phyloP scores from a whole-genome alignment of 2,888 invertebrate species.

The Plutella xylostella region DNA sequence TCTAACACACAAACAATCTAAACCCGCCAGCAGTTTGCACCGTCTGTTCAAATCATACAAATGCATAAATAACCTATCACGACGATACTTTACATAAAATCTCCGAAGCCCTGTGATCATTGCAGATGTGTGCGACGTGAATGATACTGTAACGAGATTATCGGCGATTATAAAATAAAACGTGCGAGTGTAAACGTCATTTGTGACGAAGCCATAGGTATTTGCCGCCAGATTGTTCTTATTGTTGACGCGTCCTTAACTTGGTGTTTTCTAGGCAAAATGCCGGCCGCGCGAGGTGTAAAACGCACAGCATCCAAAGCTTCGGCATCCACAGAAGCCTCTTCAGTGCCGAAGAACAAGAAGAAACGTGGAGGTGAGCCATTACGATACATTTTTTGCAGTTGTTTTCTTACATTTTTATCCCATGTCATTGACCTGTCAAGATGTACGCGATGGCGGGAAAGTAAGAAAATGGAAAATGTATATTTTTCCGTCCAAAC shows the following conservation, averaged over 20 bases:
- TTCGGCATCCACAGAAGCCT: slow-evolving; percentile 26
- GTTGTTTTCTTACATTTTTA: slow-evolving; percentile 63
- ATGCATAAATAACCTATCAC: too few species aligned
- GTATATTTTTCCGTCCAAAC: too few species aligned
- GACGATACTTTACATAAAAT: too few species aligned
- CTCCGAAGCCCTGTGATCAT: too few species aligned
- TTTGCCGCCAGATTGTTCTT: slow-evolving; percentile 35
- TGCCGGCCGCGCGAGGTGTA: slow-evolving; percentile 65
- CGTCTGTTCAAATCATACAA: too few species aligned
- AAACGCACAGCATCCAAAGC: slow-evolving; percentile 62
- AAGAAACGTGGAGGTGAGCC: slow-evolving; percentile 62
- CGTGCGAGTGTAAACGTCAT: slow-evolving; percentile 28
- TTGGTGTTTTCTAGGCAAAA: slow-evolving; percentile 62
- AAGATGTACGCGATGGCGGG: slow-evolving; percentile 62
- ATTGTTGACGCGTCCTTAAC: slow-evolving; percentile 59
- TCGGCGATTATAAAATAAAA: slow-evolving; percentile 46
- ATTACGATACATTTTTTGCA: slow-evolving; percentile 30
- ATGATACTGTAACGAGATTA: slow-evolving; percentile 50
- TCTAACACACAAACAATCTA: too few species aligned
- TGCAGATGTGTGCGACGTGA: slow-evolving; percentile 43
- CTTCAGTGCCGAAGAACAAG: slow-evolving; percentile 56
- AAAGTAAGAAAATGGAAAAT: slow-evolving; percentile 50
- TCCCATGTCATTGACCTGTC: slow-evolving; percentile 66
- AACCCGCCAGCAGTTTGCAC: too few species aligned
- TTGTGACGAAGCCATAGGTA: too few species aligned